A percentile compares a stretch with the other conserved stretches of the same genome.
Evolutionary conservation across 2,797 vertebrate species (phyloP).

Genomic region (Propithecus perrieri): DNA sequence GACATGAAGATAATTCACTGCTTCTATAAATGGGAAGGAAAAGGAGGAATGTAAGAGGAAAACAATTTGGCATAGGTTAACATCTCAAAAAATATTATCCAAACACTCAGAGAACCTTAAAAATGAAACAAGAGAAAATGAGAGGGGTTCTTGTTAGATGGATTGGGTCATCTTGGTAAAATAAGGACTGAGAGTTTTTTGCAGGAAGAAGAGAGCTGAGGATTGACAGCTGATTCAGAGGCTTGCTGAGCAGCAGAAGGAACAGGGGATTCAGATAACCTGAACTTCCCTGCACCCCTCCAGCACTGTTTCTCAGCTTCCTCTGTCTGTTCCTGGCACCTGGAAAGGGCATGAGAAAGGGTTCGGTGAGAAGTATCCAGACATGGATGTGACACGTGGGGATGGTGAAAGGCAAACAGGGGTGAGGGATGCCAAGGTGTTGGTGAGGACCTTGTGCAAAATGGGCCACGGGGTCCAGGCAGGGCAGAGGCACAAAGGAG

Average conservation of each 20-base stretch:
- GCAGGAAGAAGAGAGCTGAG: not conserved
- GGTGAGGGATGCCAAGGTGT: not conserved
- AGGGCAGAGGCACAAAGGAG: not conserved
- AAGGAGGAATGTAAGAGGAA: not conserved
- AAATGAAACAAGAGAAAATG: not conserved
- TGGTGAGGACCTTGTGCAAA: not conserved
- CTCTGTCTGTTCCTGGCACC: not conserved
- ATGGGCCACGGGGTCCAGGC: not conserved
- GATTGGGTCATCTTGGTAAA: not conserved
- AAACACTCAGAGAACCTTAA: not conserved
- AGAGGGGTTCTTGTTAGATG: not conserved
- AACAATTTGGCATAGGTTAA: not conserved
- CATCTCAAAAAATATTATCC: not conserved
- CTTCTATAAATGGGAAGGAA: not conserved
- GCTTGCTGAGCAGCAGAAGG: not conserved
- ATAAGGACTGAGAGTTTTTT: not conserved
- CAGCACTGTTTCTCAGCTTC: not conserved
- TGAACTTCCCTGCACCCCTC: not conserved
- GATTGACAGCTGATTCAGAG: not conserved
- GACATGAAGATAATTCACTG: not conserved
- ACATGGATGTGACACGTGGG: not conserved
- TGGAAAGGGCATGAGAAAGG: not conserved
- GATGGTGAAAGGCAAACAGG: not conserved
- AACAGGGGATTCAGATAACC: not conserved
- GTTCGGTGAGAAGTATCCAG: not conserved